Evolutionary conservation across 2,113 vertebrate genomes (phyloP), one percentile per base, ranked within the genome.

Genomic region (Astur gentilis): DNA sequence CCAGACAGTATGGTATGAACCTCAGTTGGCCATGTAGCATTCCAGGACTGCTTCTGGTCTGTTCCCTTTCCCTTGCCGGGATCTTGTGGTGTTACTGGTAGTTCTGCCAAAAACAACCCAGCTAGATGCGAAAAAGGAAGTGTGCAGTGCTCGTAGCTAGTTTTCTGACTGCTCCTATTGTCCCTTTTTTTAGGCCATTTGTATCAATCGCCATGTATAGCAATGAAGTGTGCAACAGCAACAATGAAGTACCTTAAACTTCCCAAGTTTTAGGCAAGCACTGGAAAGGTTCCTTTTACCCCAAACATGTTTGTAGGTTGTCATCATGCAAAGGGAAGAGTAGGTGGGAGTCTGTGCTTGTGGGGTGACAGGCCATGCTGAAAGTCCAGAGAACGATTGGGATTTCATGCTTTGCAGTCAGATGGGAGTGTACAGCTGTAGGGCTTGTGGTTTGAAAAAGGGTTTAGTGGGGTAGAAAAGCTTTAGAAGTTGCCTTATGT

Each of bases 341-440:
- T 4, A 76, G n/a, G 62, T 72, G 36, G 16, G 79, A 76, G 23
- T 12, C 31, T 52, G 26, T 83, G 40, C 27, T 67, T 69, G 23
- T 32, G 58, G 12, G 8, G 18, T 72, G 75, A 55, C 7, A 13
- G 75, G 7, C 65, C 49, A 6, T 76, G 26, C 44, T 80, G 9
- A 7, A 62, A 86, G 49, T 86, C 50, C 18, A 18, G 54, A 21
- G 57, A 19, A 47, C 0, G 0, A 3, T 0, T 55, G 52, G 36
- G 40, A 34, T 44, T 19, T 67, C 8, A 32, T 26, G n/a, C 42
- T 83, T 79, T 57, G 27, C 40, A 45, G 40, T 72, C 34, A 40
- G 13, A 13, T 69, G 22, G 31, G 44, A 34, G 19, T 23, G 9
- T 38, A 26, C 15, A 52, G 0, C 23, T 69, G 6, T 15, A 61